phyloP scores from a whole-genome alignment of 2,888 invertebrate species.

The Eustalomyia histrio region DNA sequence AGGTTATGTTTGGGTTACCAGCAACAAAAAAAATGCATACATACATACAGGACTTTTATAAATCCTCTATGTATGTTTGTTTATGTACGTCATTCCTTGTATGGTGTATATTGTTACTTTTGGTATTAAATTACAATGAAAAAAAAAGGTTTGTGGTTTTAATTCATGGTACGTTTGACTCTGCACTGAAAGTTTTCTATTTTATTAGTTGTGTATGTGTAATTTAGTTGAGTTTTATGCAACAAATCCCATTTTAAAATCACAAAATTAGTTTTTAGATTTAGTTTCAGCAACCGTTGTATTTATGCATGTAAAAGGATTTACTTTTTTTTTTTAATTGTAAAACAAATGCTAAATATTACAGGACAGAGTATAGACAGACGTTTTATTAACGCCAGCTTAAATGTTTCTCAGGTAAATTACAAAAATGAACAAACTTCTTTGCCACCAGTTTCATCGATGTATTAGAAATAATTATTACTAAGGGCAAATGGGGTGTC shows the following conservation, averaged over 20 bases:
- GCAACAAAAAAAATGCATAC: too few relatives aligned
- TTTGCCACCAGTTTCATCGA: too few relatives aligned
- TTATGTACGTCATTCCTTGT: not conserved
- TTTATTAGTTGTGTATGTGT: slow-evolving; percentile 11
- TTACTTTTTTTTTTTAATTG: slow-evolving; percentile 1
- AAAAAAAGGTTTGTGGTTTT: slow-evolving; percentile 42
- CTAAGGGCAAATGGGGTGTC: too few relatives aligned
- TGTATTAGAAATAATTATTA: too few relatives aligned
- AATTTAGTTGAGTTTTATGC: slow-evolving; percentile 26
- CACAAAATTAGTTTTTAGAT: slow-evolving; percentile 46
- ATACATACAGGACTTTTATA: not conserved
- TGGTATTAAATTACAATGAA: slow-evolving; percentile 38
- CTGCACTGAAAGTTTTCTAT: slow-evolving; percentile 27
- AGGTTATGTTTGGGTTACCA: slow-evolving; percentile 62
- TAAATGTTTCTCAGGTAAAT: not conserved
- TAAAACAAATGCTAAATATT: not conserved
- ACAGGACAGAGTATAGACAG: slow-evolving; percentile 29
- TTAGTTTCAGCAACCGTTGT: slow-evolving; percentile 39
- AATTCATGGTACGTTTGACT: slow-evolving; percentile 50
- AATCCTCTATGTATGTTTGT: not conserved
- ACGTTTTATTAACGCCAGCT: slow-evolving; percentile 21
- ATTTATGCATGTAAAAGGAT: slow-evolving; percentile 14
- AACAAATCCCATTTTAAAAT: slow-evolving; percentile 35
- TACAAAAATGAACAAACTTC: too few relatives aligned
- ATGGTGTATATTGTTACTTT: slow-evolving; percentile 12